These are phyloP conservation scores for Erethizon dorsatum DNA, from an alignment of 2,797 vertebrate species.

Conservation along the genomic window DNA sequence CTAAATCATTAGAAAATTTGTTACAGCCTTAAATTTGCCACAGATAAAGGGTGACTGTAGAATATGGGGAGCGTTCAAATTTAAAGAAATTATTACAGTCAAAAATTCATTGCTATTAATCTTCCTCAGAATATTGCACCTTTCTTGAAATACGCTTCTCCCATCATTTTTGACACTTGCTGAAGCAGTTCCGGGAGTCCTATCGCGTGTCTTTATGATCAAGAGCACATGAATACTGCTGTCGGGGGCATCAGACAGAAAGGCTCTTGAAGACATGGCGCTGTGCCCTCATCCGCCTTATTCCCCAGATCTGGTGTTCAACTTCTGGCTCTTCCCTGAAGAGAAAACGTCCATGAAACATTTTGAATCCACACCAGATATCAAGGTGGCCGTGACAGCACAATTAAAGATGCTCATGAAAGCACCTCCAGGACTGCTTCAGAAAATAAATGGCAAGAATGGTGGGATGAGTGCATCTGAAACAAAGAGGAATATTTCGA, in stretches of 20 bases:
- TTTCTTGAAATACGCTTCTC: background rate
- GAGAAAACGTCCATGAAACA: background rate
- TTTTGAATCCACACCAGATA: background rate
- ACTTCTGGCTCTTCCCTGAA: background rate
- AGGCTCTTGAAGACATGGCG: background rate
- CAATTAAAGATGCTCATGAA: background rate
- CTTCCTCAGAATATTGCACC: background rate
- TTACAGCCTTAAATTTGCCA: background rate
- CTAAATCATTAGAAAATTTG: background rate
- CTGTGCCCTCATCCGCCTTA: background rate
- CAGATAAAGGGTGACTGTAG: background rate
- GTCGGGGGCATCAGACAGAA: background rate
- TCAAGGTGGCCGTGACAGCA: background rate
- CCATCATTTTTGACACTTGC: background rate
- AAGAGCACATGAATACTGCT: background rate
- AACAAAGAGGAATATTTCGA: background rate
- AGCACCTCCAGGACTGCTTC: background rate
- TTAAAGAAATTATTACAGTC: background rate
- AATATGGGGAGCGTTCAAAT: background rate
- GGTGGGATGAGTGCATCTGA: accelerated
- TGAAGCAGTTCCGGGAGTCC: background rate
- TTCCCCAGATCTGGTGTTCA: background rate
- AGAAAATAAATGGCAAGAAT: background rate
- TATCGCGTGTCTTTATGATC: background rate
- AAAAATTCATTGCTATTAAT: background rate